These are phyloP conservation scores for Diadophis punctatus DNA, from an alignment of 2,113 vertebrate species.

Conservation along the genomic window DNA sequence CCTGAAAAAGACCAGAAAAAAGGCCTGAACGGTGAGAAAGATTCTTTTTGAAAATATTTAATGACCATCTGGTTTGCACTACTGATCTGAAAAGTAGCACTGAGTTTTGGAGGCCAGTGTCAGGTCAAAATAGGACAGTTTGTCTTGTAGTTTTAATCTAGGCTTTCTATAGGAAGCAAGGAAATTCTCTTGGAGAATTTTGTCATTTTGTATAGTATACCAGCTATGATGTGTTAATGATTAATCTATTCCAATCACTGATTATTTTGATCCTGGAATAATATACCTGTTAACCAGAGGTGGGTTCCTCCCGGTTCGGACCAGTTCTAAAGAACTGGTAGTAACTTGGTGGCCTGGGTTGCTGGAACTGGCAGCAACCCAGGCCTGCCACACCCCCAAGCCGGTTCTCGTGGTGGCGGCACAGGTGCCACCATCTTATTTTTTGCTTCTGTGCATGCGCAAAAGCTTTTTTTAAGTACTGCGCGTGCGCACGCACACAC, in stretches of 20 bases:
- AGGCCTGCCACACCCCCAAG: no score
- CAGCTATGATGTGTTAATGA: not conserved
- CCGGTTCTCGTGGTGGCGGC: no score
- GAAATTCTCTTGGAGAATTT: not conserved
- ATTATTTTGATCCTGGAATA: constrained; percentile 12
- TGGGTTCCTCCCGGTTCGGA: no score
- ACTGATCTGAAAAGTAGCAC: not conserved
- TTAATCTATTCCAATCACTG: not conserved
- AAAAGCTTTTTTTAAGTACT: no score
- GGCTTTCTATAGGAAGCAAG: not conserved
- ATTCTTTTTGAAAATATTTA: not conserved
- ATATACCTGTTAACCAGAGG: no score
- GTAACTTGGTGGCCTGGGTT: no score
- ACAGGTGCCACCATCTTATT: no score
- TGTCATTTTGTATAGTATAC: not conserved
- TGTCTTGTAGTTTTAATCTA: not conserved
- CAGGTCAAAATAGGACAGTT: not conserved
- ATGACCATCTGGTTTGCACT: not conserved
- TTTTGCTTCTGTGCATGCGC: no score
- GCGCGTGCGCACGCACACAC: no score
- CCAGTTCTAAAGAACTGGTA: no score
- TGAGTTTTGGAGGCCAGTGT: not conserved
- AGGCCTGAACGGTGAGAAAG: not conserved
- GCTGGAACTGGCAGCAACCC: no score
- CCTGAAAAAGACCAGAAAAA: not conserved